Conservation (phyloP, 2,797 vertebrate species). For the Botia almorhae region DNA sequence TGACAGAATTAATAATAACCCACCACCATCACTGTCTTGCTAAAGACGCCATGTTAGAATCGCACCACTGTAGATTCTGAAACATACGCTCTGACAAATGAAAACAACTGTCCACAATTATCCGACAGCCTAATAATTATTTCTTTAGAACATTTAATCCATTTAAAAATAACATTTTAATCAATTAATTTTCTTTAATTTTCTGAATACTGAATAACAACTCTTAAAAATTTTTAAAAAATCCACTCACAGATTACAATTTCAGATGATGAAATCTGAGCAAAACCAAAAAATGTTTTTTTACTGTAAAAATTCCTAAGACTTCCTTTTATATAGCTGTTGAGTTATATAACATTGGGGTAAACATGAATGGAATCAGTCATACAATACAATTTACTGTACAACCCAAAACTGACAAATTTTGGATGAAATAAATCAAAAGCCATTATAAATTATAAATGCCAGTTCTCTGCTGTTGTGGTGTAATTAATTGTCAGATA, state of each 20-base stretch:
- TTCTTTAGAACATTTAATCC: too few relatives aligned
- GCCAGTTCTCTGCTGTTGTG: background rate
- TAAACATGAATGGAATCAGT: background rate
- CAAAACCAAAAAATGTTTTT: background rate
- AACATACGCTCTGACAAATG: background rate
- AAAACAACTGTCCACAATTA: background rate
- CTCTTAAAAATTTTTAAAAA: too few relatives aligned
- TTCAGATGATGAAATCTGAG: background rate
- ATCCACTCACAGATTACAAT: too few relatives aligned
- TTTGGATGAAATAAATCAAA: background rate
- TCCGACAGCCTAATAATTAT: background rate
- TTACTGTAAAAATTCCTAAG: background rate
- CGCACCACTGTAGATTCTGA: background rate
- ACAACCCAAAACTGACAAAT: background rate
- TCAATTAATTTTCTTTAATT: too few relatives aligned
- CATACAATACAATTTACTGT: background rate
- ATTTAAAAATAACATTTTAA: too few relatives aligned
- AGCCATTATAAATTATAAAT: background rate
- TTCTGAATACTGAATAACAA: background rate
- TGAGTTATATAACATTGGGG: background rate
- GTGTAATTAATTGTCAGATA: background rate
- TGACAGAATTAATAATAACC: conserved; percentile 38
- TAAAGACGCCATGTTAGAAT: background rate
- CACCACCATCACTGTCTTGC: background rate
- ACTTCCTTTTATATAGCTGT: background rate